Base-by-base conservation (phyloP, 2,113 vertebrate genomes). In the Thryonomys swinderianus region DNA sequence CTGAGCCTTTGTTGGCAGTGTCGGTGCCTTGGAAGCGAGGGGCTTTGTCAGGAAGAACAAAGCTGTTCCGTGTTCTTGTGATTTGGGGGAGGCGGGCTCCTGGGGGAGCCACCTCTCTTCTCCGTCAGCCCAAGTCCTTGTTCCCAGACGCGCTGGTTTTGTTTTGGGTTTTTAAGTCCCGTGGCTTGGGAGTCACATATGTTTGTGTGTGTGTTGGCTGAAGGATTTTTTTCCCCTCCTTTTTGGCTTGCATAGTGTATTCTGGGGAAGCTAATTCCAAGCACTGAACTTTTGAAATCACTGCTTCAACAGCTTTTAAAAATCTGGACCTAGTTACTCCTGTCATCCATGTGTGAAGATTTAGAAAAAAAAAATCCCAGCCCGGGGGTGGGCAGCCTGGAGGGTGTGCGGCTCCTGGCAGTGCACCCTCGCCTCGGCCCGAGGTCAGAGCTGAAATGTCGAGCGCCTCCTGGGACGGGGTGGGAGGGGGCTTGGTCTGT, bases 41-140 rank as follows among this genome's bases (percentile, higher is more conserved):
- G 96, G 95, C 96, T 97, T 97, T 97, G 97, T 97, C 96, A 94
- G 89, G 93, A 88, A 96, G 96, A 97, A 97, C 96, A 97, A 96
- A 97, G 97, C 96, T 95, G 79, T 67, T 69, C 8, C 48, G 42
- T 40, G 93, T 64, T 92, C 81, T 92, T 94, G 94, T 80, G 95
- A 83, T 92, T 93, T 79, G 73, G 88, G 93, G 94, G 85, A 78
- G 37, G 88, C 3, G 1, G 1, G 32, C 80, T 64, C 93, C 79
- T 25, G 61, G 88, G 90, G 92, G 85, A 80, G 82, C 79, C 76
- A 78, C 74, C 1, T 57, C 1, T 21, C 66, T 55, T 20, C 92
- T 79, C 81, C 0, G 76, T 74, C 82, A 30, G 90, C 11, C 71
- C 5, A 12, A 82, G 88, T 32, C 88, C 95, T 87, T 17, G 81